Evolutionary conservation across 2,113 vertebrate species (phyloP).

Genomic region (Gymnorhina tibicen): DNA sequence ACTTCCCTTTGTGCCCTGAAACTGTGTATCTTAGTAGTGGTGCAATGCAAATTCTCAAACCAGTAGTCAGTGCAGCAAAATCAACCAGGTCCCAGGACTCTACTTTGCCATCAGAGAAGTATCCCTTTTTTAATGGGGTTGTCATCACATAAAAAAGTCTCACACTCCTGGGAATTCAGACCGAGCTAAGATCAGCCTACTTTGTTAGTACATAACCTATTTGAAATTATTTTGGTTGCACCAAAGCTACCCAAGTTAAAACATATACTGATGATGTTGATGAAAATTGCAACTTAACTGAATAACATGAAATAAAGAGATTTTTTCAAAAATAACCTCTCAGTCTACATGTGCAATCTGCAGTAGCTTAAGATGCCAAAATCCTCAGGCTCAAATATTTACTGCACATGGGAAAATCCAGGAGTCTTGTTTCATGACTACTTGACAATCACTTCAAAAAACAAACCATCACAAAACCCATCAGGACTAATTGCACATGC

Average conservation of each 20-base stretch:
- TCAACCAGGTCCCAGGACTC: not conserved
- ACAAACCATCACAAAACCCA: not conserved
- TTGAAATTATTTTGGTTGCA: not conserved
- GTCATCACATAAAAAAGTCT: not conserved
- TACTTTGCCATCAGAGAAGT: not conserved
- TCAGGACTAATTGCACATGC: not conserved
- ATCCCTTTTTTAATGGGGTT: not conserved
- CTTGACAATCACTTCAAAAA: not conserved
- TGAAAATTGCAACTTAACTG: not conserved
- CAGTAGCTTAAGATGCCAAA: not conserved
- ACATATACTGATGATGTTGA: not conserved
- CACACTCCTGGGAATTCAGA: not conserved
- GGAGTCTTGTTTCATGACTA: not conserved
- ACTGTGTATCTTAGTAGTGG: accelerated
- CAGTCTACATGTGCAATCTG: not conserved
- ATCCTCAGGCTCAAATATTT: not conserved
- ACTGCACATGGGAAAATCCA: not conserved
- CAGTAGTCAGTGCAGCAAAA: not conserved
- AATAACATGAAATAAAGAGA: not conserved
- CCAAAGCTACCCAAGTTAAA: not conserved
- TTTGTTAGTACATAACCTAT: not conserved
- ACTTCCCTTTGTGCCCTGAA: not conserved
- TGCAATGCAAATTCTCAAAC: not conserved
- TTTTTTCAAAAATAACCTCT: not conserved
- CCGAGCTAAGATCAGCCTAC: not conserved